These are phyloP conservation scores for Archocentrus centrarchus DNA, from an alignment of 2,113 vertebrate species.

Conservation along the genomic window DNA sequence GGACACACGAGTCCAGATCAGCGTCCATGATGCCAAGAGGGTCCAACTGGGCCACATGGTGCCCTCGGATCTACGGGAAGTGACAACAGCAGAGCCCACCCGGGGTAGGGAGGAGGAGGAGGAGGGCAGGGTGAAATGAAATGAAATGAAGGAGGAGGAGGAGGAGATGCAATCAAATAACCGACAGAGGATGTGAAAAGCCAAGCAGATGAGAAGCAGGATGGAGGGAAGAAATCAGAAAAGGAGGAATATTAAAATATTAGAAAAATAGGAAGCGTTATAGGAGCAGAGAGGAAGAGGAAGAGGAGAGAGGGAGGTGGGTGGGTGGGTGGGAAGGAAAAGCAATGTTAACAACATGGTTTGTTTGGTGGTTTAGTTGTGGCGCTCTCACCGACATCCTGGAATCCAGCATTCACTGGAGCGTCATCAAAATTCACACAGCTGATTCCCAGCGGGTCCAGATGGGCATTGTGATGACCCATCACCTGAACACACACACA, in stretches of 20 bases:
- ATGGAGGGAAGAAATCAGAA: conserved; percentile 16
- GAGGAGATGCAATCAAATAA: not conserved
- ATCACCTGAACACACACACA: conserved; percentile 88
- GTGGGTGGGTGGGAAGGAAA: conserved; percentile 68
- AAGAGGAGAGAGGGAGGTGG: not conserved
- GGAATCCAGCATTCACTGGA: conserved; percentile 90
- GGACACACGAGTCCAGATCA: conserved; percentile 98
- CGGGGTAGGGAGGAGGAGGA: conserved; percentile 23
- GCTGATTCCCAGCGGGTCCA: conserved; percentile 99
- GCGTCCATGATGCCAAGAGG: conserved; percentile 99
- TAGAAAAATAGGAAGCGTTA: not conserved
- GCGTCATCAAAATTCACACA: conserved; percentile 99
- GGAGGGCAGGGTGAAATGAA: not conserved
- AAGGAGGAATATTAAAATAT: not conserved
- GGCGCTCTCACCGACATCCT: conserved; percentile 93
- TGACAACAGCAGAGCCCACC: conserved; percentile 68
- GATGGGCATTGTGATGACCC: conserved; percentile 96
- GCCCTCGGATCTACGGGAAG: conserved; percentile 95
- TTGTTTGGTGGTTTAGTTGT: conserved; percentile 57
- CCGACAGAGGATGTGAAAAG: not conserved
- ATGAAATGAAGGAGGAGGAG: not conserved
- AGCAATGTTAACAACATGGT: conserved; percentile 74
- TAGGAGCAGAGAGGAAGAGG: not conserved
- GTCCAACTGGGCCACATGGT: conserved; percentile 99
- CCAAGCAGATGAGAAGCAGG: conserved; percentile 22